phyloP scores from a whole-genome alignment of 2,797 vertebrate species.

The Alfaro cultratus region DNA sequence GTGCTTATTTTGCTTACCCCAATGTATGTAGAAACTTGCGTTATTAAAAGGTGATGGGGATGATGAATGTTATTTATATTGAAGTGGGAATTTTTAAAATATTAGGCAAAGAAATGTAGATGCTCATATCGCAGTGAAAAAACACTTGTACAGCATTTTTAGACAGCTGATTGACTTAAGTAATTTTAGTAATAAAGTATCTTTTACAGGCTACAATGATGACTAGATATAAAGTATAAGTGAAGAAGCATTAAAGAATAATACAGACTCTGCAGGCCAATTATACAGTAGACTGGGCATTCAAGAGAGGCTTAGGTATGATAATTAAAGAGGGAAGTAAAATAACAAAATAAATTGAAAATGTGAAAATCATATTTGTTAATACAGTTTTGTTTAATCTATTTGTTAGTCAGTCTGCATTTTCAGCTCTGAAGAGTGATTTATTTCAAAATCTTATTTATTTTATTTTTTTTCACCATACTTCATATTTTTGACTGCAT shows the following conservation, averaged over 20 bases:
- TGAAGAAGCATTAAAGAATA: neutral
- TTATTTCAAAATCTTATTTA: neutral
- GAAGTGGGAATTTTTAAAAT: neutral
- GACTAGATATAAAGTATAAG: neutral
- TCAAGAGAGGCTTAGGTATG: neutral
- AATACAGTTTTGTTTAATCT: neutral
- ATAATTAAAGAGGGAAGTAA: neutral
- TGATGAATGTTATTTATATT: neutral
- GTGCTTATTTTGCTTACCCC: too few relatives aligned
- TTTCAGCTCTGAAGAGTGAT: conserved; percentile 14
- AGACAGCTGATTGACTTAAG: neutral
- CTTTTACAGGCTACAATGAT: neutral
- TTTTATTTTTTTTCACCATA: conserved; percentile 13
- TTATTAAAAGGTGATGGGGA: neutral
- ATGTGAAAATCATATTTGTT: neutral
- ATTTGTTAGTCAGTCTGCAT: conserved; percentile 9
- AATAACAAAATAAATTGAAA: neutral
- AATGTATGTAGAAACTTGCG: neutral
- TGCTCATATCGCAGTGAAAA: neutral
- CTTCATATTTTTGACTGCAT: conserved; percentile 33
- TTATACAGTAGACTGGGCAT: neutral
- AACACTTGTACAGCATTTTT: neutral
- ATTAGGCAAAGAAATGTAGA: neutral
- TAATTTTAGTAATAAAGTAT: neutral
- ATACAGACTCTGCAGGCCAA: neutral